These are phyloP conservation scores for Eudasyphora cyanicolor DNA, from an alignment of 2,888 invertebrate genomes.

Conservation along the genomic window DNA sequence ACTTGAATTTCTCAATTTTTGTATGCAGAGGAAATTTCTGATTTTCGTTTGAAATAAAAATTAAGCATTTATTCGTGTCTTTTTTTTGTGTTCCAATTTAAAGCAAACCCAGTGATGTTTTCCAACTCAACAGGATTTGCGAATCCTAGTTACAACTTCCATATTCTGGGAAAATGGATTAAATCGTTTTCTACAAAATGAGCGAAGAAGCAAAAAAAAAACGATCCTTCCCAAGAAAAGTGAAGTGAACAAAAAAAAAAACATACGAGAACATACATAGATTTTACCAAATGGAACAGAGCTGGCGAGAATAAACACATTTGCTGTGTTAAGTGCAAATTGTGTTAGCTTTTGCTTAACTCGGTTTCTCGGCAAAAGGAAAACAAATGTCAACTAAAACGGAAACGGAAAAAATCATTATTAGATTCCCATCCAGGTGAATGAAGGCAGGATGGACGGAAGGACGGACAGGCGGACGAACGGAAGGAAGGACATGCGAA, in stretches of 20 bases:
- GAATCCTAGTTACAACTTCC: too few species aligned
- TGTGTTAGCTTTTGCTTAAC: slow-evolving; percentile 60
- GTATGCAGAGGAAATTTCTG: too few species aligned
- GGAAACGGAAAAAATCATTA: slow-evolving; percentile 41
- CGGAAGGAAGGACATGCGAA: not conserved
- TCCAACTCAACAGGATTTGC: too few species aligned
- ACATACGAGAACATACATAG: too few species aligned
- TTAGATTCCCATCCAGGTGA: slow-evolving; percentile 39
- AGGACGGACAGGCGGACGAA: not conserved
- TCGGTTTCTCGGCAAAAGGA: slow-evolving; percentile 35
- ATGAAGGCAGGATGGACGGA: too few species aligned
- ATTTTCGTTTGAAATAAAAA: too few species aligned
- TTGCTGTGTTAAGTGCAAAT: slow-evolving; percentile 65
- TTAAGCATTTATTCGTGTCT: too few species aligned
- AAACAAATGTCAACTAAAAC: slow-evolving; percentile 18
- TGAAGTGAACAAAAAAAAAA: not conserved
- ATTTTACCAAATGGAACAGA: not conserved
- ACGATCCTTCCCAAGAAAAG: not conserved
- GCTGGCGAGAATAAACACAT: slow-evolving; percentile 63
- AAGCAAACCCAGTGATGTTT: too few species aligned
- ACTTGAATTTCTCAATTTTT: too few species aligned
- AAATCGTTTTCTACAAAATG: slow-evolving; percentile 54
- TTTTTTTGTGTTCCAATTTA: too few species aligned
- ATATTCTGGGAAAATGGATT: slow-evolving; percentile 26
- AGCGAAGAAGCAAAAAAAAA: not conserved